phyloP scores from a whole-genome alignment of 1,140 invertebrate genomes.

The Drosophila azteca region DNA sequence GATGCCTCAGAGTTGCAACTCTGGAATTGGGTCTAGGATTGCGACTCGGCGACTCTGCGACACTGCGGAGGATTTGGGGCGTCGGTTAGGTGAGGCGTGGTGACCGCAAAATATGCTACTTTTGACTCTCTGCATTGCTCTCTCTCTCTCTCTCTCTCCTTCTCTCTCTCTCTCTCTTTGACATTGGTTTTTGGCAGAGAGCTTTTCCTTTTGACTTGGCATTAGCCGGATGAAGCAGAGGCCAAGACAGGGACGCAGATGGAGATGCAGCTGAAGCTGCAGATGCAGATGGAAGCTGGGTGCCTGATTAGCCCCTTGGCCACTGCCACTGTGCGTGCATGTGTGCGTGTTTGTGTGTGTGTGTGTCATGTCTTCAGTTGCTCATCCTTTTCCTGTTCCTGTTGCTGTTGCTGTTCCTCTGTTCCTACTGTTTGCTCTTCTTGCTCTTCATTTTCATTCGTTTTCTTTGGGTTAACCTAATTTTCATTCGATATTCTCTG shows the following conservation, averaged over 20 bases:
- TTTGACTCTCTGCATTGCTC: constrained; percentile 54
- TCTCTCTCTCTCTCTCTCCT: constrained; percentile 25
- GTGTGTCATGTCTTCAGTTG: constrained; percentile 10
- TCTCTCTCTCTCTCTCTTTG: constrained; percentile 25
- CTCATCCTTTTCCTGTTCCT: not conserved
- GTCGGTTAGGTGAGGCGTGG: not conserved
- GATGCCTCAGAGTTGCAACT: no score
- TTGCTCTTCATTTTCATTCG: no score
- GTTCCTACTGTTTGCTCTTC: no score
- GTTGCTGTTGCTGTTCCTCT: no score
- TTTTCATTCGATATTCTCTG: no score
- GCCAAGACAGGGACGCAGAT: no score
- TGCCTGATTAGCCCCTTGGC: constrained; percentile 41
- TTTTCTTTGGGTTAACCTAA: no score
- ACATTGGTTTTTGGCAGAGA: not conserved
- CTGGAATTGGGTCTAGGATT: no score
- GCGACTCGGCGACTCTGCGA: no score
- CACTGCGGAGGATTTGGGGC: no score
- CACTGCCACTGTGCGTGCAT: no score
- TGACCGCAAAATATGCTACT: constrained; percentile 62
- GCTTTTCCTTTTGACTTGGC: constrained; percentile 52
- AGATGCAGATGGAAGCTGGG: not conserved
- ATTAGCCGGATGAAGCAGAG: constrained; percentile 5
- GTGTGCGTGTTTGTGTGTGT: not conserved
- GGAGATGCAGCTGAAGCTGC: no score